Evolutionary conservation across 1,140 invertebrate genomes (phyloP).

Genomic region (Hetaerina americana): DNA sequence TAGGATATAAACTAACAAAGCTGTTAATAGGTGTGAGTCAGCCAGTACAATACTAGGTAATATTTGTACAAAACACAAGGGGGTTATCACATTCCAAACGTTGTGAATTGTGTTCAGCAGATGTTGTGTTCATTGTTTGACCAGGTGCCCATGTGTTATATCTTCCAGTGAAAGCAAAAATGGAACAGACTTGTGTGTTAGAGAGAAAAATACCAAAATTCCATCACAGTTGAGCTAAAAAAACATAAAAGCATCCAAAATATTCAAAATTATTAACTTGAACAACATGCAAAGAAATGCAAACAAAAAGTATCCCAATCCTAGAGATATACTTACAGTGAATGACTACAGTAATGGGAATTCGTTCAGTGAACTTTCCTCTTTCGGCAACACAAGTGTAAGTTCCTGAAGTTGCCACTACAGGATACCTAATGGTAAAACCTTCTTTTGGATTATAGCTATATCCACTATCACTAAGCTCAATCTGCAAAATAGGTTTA

Average conservation of each 20-base stretch:
- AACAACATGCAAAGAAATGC: too few species aligned
- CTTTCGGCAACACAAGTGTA: slow-evolving; percentile 33
- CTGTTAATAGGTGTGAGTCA: neutral
- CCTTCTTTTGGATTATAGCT: slow-evolving; percentile 45
- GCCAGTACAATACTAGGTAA: neutral
- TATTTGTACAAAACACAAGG: neutral
- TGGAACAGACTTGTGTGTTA: neutral
- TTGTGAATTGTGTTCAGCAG: too few species aligned
- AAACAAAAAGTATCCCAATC: neutral
- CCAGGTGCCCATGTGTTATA: too few species aligned
- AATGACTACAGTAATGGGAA: slow-evolving; percentile 27
- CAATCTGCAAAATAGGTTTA: slow-evolving; percentile 2
- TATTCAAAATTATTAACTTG: too few species aligned
- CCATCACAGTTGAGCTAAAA: neutral
- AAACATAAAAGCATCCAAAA: too few species aligned
- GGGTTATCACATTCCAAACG: too few species aligned
- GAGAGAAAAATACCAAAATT: neutral
- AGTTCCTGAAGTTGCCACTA: slow-evolving; percentile 26
- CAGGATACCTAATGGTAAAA: slow-evolving; percentile 34
- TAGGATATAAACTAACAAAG: neutral
- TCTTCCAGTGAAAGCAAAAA: too few species aligned
- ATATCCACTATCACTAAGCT: slow-evolving; percentile 23
- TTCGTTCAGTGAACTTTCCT: slow-evolving; percentile 14
- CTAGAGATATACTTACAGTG: slow-evolving; percentile 28
- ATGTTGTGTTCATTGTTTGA: too few species aligned